Conservation (phyloP, 2,888 invertebrate species). For the Cephalotes varians region DNA sequence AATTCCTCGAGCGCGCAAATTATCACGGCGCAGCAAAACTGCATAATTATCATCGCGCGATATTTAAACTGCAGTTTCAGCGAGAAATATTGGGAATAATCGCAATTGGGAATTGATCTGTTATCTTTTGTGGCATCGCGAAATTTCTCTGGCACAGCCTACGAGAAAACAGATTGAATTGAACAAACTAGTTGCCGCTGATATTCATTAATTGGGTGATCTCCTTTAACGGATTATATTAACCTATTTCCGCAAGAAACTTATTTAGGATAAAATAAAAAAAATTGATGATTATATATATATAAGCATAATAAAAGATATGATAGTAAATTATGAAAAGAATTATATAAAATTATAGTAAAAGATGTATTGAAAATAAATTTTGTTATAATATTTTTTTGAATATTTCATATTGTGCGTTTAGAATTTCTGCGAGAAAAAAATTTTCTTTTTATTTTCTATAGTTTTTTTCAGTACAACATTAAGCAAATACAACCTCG, state of each 20-base stretch:
- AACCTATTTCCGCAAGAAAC: not conserved
- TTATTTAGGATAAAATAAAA: not conserved
- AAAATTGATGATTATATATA: not conserved
- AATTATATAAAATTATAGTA: not conserved
- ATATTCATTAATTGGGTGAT: conserved; percentile 7
- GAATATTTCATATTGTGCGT: not conserved
- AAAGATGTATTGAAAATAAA: not conserved
- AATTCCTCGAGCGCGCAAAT: conserved; percentile 69
- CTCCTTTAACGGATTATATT: conserved; percentile 27
- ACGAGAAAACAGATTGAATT: not conserved
- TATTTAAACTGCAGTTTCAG: conserved; percentile 68
- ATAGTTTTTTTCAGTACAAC: not conserved
- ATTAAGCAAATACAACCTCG: not conserved
- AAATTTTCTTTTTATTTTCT: not conserved
- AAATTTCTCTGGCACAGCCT: conserved; percentile 42
- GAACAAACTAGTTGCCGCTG: conserved; percentile 16
- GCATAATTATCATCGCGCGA: conserved; percentile 67
- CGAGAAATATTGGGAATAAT: conserved; percentile 70
- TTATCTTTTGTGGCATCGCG: conserved; percentile 67
- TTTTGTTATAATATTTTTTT: not conserved
- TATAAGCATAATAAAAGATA: not conserved
- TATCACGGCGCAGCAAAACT: conserved; percentile 62
- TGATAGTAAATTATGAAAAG: not conserved
- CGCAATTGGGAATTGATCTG: conserved; percentile 66
- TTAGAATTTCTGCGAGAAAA: not conserved